Evolutionary conservation across 2,113 vertebrate species (phyloP), one percentile per base, ranked within the genome.

Genomic region (Chloroceryle aenea): DNA sequence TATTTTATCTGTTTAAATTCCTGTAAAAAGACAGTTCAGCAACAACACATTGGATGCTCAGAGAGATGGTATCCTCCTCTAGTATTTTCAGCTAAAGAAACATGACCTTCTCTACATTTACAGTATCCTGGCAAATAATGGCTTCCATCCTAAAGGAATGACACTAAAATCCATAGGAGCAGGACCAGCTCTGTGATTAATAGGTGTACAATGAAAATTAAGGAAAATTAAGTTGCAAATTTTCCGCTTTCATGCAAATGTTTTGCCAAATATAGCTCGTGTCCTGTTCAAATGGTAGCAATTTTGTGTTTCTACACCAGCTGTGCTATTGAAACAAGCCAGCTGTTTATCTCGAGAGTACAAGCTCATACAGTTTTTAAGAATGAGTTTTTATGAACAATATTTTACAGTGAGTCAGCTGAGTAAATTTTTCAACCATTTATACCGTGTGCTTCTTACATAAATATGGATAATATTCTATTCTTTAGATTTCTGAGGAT

Each of bases 261-360:
- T 42, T 93, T 88, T 78, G 47, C 93, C 85, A 94, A 91, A 96
- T 93, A 91, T 95, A 96, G 90, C 68, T 81, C 61, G 6, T 63
- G 90, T 94, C 92, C 90, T 92, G 68, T 84, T 94, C 85, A 83
- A 85, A 94, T 9, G 52, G 74, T 71, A 77, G 79, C 50, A n/a
- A 92, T 97, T 95, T 88, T 21, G 74, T 85, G 68, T 59, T 86
- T 74, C 79, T 52, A 10, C 73, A 87, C 79, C 95, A 95, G 95
- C 95, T 96, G 96, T 89, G 86, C 94, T 61, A 95, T 89, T 96
- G 90, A 94, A 55, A 85, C 87, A 67, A 88, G 73, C 55, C 93
- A 95, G 92, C 90, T 94, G 90, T 93, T 96, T 94, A 92, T 59
- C 75, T 63, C 42, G 78, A 90, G 90, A 67, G 38, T 81, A 85